A percentile compares a stretch with the other conserved stretches of the same genome.
phyloP scores from a whole-genome alignment of 2,113 vertebrate genomes.

The Hemiscyllium ocellatum region DNA sequence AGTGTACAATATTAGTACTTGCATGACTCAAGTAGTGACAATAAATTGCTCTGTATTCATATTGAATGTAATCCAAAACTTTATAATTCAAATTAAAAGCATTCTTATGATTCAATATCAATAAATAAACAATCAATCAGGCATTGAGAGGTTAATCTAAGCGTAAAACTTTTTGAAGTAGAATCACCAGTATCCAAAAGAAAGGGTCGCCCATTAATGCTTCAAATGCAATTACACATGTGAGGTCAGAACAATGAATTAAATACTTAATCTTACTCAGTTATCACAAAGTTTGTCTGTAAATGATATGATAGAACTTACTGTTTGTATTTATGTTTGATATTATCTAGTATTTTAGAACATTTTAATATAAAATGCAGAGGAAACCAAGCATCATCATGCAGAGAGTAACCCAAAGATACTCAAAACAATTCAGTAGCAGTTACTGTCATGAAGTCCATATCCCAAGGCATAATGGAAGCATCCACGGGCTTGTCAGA shows the following conservation, averaged over 20 bases:
- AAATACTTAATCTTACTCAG: neutral
- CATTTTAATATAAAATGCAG: neutral
- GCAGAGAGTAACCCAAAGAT: neutral
- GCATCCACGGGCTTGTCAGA: neutral
- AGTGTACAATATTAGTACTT: neutral
- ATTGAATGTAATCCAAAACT: neutral
- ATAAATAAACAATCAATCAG: neutral
- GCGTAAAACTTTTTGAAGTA: neutral
- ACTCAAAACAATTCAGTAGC: neutral
- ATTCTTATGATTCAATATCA: conserved; percentile 2
- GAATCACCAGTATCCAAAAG: neutral
- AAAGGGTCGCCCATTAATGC: neutral
- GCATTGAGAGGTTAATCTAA: neutral
- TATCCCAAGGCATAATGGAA: neutral
- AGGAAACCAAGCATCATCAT: neutral
- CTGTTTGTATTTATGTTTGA: neutral
- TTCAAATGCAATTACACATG: neutral
- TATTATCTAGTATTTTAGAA: neutral
- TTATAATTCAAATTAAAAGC: conserved; percentile 3
- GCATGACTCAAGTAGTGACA: neutral
- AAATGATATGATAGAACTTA: neutral
- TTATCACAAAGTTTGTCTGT: neutral
- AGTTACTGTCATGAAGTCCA: neutral
- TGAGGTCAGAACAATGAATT: neutral
- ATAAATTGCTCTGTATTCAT: neutral